Conservation (phyloP, 2,888 invertebrate species). For the Chironomus tentans region DNA sequence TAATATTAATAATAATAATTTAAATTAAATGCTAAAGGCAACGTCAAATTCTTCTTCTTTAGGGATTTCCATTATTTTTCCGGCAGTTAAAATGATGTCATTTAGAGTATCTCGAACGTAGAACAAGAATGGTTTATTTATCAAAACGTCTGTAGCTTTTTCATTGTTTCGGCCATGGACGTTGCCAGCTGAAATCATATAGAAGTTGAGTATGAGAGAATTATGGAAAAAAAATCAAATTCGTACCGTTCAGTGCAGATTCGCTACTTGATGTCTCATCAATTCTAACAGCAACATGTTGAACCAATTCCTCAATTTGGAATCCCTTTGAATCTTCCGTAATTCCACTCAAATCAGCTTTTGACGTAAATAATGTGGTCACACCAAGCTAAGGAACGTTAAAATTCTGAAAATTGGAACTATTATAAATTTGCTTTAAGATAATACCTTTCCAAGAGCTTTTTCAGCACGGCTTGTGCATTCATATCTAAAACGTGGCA, state of each 20-base stretch:
- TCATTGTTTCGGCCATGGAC: slow-evolving; percentile 31
- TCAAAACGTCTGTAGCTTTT: slow-evolving; percentile 38
- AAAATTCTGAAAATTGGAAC: too few relatives aligned
- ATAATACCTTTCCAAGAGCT: slow-evolving; percentile 47
- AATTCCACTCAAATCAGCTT: slow-evolving; percentile 51
- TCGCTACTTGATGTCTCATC: slow-evolving; percentile 48
- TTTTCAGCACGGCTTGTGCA: slow-evolving; percentile 54
- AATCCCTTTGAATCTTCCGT: slow-evolving; percentile 49
- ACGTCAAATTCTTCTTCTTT: slow-evolving; percentile 12
- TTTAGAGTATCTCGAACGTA: slow-evolving; percentile 51
- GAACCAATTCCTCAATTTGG: slow-evolving; percentile 57
- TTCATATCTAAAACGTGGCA: slow-evolving; percentile 55
- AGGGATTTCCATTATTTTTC: slow-evolving; percentile 48
- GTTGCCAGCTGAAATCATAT: slow-evolving; percentile 30
- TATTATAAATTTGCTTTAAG: not conserved
- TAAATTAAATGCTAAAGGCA: not conserved
- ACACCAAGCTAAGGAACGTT: slow-evolving; percentile 47
- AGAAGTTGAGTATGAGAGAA: not conserved
- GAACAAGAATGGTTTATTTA: slow-evolving; percentile 55
- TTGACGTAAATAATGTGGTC: slow-evolving; percentile 49
- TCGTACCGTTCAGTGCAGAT: slow-evolving; percentile 44
- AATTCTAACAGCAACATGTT: slow-evolving; percentile 54
- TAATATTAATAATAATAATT: not conserved
- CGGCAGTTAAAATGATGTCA: slow-evolving; percentile 51
- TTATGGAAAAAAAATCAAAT: not conserved